Evolutionary conservation across 2,888 invertebrate genomes (phyloP), one percentile per base, ranked within the genome.

Genomic region (Tetramorium bicarinatum): DNA sequence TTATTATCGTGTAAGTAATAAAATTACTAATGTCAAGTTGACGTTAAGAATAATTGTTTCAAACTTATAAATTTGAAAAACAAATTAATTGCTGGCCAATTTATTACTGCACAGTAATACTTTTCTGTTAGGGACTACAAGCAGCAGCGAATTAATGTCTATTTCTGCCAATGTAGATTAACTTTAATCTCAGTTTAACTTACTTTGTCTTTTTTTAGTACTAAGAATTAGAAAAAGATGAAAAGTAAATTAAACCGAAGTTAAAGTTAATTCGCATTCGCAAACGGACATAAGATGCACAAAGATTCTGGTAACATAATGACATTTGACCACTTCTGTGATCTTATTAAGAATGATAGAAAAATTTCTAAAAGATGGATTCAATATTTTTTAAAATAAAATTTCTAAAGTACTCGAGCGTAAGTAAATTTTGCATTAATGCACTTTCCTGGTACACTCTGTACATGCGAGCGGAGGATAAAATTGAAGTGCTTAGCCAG

Each of bases 401-500:
- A 11, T 47, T n/a, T 54, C 52, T 29, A 8, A 6, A 54, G 52
- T 54, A 44, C 44, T 64, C 8, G 29, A 47, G 8, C 0, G 15
- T 15, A 52, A 75, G 38, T 41, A 6, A 44, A 34, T 62, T 2
- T n/a, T 34, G 21, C n/a, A 49, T 34, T 54, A 18, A n/a, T 6
- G 18, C 25, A 56, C 15, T 2, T 11, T 52, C 9, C 54, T n/a
- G n/a, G n/a, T n/a, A 9, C 8, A 13, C 3, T 18, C 18, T 52
- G 9, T 75, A 61, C 7, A 29, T 61, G n/a, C 29, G 13, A 41
- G 21, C 29, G 41, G 2, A n/a, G 44, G 25, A 3, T 44, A 15
- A 77, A 66, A 79, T 56, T 77, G 41, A 54, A 52, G 34, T 49
- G 34, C 44, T 1, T 44, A 38, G 13, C 13, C 21, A 34, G 41